Conservation (phyloP, 2,797 vertebrate genomes). For the Notamacropus eugenii region DNA sequence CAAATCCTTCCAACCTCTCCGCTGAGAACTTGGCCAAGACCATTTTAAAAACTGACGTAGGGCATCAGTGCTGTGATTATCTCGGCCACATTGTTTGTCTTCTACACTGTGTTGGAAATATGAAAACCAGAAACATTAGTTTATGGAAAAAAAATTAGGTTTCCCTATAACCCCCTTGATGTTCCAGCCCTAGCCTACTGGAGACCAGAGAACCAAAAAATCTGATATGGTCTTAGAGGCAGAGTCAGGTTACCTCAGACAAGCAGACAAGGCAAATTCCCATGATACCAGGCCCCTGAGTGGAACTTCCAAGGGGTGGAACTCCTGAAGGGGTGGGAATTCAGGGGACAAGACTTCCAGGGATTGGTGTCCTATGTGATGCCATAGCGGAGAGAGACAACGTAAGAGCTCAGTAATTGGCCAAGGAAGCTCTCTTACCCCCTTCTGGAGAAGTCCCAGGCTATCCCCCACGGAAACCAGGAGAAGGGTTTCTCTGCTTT, state of each 20-base stretch:
- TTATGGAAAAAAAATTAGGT: slow-evolving; percentile 39
- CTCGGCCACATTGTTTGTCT: slow-evolving; percentile 37
- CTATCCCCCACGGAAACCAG: neutral
- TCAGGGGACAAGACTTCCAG: slow-evolving; percentile 64
- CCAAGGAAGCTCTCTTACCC: neutral
- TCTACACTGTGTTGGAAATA: slow-evolving; percentile 31
- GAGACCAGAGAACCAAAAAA: slow-evolving; percentile 63
- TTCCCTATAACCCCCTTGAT: slow-evolving; percentile 19
- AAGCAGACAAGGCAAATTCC: slow-evolving; percentile 75
- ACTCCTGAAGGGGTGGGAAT: slow-evolving; percentile 33
- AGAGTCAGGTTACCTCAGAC: slow-evolving; percentile 70
- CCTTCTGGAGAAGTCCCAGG: neutral
- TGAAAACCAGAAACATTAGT: slow-evolving; percentile 42
- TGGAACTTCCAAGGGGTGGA: neutral
- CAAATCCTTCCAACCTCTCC: slow-evolving; percentile 40
- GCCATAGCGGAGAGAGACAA: slow-evolving; percentile 32
- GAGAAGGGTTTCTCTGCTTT: slow-evolving; percentile 13
- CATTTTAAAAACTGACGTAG: slow-evolving; percentile 11
- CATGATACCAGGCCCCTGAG: slow-evolving; percentile 62
- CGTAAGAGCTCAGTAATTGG: neutral
- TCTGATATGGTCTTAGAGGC: slow-evolving; percentile 61
- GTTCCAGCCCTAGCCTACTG: slow-evolving; percentile 38
- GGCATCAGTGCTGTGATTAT: slow-evolving; percentile 16
- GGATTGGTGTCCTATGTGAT: slow-evolving; percentile 58
- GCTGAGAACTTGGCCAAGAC: neutral